Evolutionary conservation across 2,797 vertebrate genomes (phyloP), one percentile per base, ranked within the genome.

Genomic region (Schizothorax lantsangensis): DNA sequence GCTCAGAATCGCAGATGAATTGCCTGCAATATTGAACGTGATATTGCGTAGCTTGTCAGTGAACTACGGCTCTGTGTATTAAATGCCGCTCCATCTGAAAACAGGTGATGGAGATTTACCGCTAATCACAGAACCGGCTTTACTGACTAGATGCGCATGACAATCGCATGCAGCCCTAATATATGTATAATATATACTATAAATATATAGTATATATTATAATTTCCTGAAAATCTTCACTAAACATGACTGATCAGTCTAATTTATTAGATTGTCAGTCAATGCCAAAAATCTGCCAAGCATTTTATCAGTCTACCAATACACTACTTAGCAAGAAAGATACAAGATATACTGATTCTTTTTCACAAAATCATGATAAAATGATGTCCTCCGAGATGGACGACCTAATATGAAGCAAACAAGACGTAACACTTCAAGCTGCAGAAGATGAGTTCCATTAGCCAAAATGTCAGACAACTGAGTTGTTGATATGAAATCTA

Each of bases 401-500:
- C 4, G 3, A 52, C 26, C 47, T 36, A 54, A 77, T 54, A 54
- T 45, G 68, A 15, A 80, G 49, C 73, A 68, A 78, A 62, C 36
- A 40, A 52, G 45, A 15, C 14, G 7, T 21, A 69, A 85, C 49
- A 85, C 40, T 79, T 57, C 19, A 79, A 57, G 17, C 62, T 11
- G 11, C 54, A 38, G 17, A 64, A 5, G 14, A 36, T 9, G 19
- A 84, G 21, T 52, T 66, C 10, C 43, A 77, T 40, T 15, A 69
- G 45, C 33, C 33, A 78, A 81, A 84, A 68, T 52, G 62, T 40
- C 62, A 66, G 33, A 33, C 9, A 36, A 38, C 74, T 17, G 75
- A 43, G 77, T 68, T 84, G 77, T 71, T 85, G 36, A 71, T 79
- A 59, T 45, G 49, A 80, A 80, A 86, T 81, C 52, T 30, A 81